phyloP scores from a whole-genome alignment of 37 sponge, comb jelly and placozoan genomes.

The Diacarnus erythraeanus region DNA sequence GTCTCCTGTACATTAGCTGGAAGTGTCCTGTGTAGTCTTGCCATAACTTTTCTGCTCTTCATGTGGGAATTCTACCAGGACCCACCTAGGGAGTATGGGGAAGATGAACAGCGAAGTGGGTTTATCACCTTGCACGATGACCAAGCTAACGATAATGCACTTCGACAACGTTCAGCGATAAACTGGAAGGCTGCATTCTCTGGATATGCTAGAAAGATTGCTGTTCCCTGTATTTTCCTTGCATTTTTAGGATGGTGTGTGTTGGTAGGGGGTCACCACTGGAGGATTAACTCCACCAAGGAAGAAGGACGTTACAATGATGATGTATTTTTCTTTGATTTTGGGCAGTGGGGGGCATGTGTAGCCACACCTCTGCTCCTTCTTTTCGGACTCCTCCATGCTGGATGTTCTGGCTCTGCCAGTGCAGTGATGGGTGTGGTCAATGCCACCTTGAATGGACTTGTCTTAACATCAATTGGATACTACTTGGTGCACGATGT shows the following conservation, averaged over 20 bases:
- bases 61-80: not conserved
- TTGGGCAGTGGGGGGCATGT: not conserved
- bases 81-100: not conserved
- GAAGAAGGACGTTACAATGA: not conserved
- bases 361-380: not conserved
- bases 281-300: not conserved
- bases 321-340: not conserved
- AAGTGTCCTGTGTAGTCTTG: not conserved
- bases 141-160: not conserved
- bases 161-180: not conserved
- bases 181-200: not conserved
- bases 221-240: not conserved
- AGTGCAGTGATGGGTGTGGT: constrained; percentile 12
- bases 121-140: not conserved
- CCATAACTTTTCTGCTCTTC: not conserved
- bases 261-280: not conserved
- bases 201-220: not conserved
- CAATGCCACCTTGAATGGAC: not conserved
- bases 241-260: constrained; percentile 1
- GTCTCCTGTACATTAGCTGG: not conserved
- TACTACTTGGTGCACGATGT: not conserved
- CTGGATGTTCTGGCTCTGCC: constrained; percentile 2
- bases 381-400: not conserved
- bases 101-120: not conserved
- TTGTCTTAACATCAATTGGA: not conserved